phyloP scores from a whole-genome alignment of 2,113 vertebrate genomes.

The Tretioscincus oriximinensis region DNA sequence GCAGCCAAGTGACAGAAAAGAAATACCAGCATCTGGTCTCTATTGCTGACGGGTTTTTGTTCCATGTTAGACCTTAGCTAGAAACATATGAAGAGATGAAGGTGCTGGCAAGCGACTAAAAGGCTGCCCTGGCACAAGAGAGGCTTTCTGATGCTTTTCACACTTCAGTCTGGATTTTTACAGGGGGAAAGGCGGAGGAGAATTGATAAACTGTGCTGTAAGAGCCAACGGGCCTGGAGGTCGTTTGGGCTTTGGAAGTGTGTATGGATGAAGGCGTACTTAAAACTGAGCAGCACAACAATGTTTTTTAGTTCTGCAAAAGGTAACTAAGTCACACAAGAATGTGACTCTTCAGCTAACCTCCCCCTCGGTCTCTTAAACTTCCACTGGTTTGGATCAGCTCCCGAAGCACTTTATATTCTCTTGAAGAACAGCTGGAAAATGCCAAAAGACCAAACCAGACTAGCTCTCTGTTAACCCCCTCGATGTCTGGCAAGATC shows the following conservation, averaged over 20 bases:
- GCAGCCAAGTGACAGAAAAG: constrained; percentile 93
- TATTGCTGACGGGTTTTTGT: constrained; percentile 88
- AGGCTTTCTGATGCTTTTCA: constrained; percentile 84
- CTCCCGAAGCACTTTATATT: constrained; percentile 74
- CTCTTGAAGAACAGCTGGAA: constrained; percentile 69
- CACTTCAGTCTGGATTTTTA: constrained; percentile 79
- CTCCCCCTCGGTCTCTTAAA: constrained; percentile 55
- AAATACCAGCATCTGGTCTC: constrained; percentile 93
- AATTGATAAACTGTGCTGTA: constrained; percentile 73
- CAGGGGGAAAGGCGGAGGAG: constrained; percentile 67
- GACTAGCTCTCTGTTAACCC: constrained; percentile 66
- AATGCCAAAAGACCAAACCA: constrained; percentile 66
- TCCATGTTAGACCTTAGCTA: constrained; percentile 90
- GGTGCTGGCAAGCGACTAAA: constrained; percentile 81
- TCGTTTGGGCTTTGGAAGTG: constrained; percentile 69
- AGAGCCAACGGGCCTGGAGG: constrained; percentile 73
- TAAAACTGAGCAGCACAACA: constrained; percentile 65
- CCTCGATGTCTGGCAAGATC: constrained; percentile 49
- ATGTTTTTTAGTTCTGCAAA: constrained; percentile 61
- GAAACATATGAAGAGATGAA: constrained; percentile 87
- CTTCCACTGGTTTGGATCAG: constrained; percentile 73
- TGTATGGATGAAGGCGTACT: constrained; percentile 52
- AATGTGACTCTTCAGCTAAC: constrained; percentile 65
- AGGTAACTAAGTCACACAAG: constrained; percentile 73
- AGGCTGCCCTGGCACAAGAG: constrained; percentile 79